Evolutionary conservation across 2,113 vertebrate species (phyloP).

Genomic region (Aramus guarauna): DNA sequence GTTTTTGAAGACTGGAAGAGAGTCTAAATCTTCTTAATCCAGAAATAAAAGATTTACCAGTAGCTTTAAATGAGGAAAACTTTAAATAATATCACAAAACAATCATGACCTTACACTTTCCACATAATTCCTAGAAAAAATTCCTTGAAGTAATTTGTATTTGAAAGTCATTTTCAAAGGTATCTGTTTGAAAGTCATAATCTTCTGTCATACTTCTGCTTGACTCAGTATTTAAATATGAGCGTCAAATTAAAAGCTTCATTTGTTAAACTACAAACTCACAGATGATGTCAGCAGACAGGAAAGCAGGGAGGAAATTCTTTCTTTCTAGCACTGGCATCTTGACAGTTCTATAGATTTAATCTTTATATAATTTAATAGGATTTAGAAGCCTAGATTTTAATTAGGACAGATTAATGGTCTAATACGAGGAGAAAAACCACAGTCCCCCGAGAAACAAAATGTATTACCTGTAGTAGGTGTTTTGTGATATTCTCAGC

Average conservation of each 20-base stretch:
- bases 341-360: not conserved
- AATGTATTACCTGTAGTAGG: not conserved
- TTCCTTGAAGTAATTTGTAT: not conserved
- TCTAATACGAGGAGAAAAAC: not conserved
- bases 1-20: not conserved
- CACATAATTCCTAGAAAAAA: not conserved
- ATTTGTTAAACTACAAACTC: slow-evolving; percentile 18
- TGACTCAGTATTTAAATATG: not conserved
- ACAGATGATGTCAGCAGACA: not conserved
- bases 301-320: not conserved
- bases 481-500: not conserved
- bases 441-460: not conserved
- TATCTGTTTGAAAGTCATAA: not conserved
- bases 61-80: not conserved
- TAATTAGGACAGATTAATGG: not conserved
- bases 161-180: slow-evolving; percentile 9
- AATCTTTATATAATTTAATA: not conserved
- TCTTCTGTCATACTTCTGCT: not conserved
- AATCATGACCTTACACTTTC: not conserved
- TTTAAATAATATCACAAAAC: not conserved
- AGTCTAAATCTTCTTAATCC: not conserved
- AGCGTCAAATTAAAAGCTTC: not conserved
- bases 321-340: not conserved
- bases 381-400: not conserved
- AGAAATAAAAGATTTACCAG: not conserved